Base-by-base conservation (phyloP, 1,140 invertebrate species). In the Brachionus sp. region DNA sequence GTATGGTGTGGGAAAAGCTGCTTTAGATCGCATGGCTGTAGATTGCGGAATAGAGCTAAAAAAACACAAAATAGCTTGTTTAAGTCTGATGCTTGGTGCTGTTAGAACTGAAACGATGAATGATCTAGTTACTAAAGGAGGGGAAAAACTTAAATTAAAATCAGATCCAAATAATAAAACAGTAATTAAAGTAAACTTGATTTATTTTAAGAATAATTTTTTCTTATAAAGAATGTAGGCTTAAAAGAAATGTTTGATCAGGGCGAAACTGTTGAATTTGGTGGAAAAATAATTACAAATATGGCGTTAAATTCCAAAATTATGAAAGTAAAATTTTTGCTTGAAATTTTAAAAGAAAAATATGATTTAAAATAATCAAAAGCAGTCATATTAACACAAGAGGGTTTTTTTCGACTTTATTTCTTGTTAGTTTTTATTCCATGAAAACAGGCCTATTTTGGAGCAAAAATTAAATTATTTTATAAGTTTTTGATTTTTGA, bases 11-110 rank as follows among this genome's bases (percentile, higher is more conserved):
- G 70, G 70, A 23, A 84, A 77, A 64, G 53, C 80, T n/a, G 78
- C 80, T 25, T 39, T 84, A 57, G 89, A 90, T 80, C 84, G 89
- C 64, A 88, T 90, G 88, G 86, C 89, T 12, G 87, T 84, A 6
- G 89, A 90, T 84, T 88, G 88, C 85, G 88, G 86, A 3, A n/a
- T 86, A 35, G 90, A 90, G 77, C 85, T 90, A 5, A 85, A 86
- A 78, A 86, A 87, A 84, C 85, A 87, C 39, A 87, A 87, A 39
- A 88, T 90, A 39, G 86, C 88, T 33, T 87, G 68, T 33, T 25
- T 84, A 13, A 77, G 46, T 12, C 12, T 84, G 4, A 84, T 64
- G 64, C 29, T 83, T 19, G 84, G 84, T 29, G 66, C 84, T 13
- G 84, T 84, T 29, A n/a, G 37, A 44, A 84, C 84, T 13, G 84